Evolutionary conservation across 1,140 invertebrate genomes (phyloP).

Genomic region (Papilio helenus): DNA sequence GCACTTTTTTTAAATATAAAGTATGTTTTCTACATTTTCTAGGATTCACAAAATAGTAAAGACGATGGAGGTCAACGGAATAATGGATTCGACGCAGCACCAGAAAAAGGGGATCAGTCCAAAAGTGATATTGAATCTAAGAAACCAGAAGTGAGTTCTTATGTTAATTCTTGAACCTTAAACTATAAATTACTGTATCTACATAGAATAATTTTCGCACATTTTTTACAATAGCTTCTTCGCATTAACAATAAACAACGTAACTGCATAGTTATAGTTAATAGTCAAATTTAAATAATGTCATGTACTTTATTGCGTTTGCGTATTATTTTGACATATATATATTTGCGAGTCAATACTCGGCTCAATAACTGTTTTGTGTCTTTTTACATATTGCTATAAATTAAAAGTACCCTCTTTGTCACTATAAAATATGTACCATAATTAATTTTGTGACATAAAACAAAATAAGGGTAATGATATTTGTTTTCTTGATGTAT

Average conservation of each 20-base stretch:
- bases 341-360: too few relatives aligned
- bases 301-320: neutral
- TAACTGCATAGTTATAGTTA: neutral
- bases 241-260: neutral
- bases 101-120: slow-evolving; percentile 41
- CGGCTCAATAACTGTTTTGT: too few relatives aligned
- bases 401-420: neutral
- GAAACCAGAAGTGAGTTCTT: slow-evolving; percentile 16
- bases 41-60: slow-evolving; percentile 43
- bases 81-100: slow-evolving; percentile 48
- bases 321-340: too few relatives aligned
- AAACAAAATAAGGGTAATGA: too few relatives aligned
- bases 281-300: neutral
- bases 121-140: slow-evolving; percentile 21
- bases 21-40: slow-evolving; percentile 34
- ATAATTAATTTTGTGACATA: too few relatives aligned
- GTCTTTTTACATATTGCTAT: neutral
- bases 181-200: too few relatives aligned
- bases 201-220: neutral
- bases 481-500: too few relatives aligned
- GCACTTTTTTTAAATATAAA: slow-evolving; percentile 13
- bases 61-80: slow-evolving; percentile 49
- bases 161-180: neutral
- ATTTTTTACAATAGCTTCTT: neutral
- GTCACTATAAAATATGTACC: neutral